These are phyloP conservation scores for Temnothorax rugatulus DNA, from an alignment of 2,888 invertebrate genomes.

Conservation along the genomic window DNA sequence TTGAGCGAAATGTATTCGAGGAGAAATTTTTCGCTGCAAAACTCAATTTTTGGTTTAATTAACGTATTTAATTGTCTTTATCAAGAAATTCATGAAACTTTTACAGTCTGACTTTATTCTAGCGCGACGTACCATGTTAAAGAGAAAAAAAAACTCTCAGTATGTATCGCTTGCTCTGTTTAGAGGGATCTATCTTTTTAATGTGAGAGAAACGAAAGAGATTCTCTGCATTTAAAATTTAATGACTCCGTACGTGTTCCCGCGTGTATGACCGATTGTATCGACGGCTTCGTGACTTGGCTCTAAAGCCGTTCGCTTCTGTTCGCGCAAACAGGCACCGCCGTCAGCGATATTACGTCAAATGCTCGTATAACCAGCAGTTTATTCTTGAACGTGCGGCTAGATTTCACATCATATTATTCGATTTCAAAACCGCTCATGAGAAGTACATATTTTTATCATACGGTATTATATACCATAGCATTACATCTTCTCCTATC, in stretches of 20 bases:
- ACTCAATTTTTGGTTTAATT: conserved; percentile 43
- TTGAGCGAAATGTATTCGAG: conserved; percentile 43
- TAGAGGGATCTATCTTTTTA: conserved; percentile 47
- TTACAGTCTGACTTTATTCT: conserved; percentile 5
- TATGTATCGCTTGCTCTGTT: conserved; percentile 18
- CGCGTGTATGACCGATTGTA: conserved; percentile 48
- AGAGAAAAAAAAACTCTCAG: conserved; percentile 27
- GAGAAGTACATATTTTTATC: conserved; percentile 6
- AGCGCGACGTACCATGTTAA: neutral
- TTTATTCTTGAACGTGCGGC: conserved; percentile 35
- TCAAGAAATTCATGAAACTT: conserved; percentile 11
- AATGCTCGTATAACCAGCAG: conserved; percentile 38
- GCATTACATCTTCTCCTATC: conserved; percentile 1
- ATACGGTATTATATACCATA: conserved; percentile 4
- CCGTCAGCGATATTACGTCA: conserved; percentile 57
- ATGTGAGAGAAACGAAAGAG: neutral
- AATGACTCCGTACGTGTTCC: conserved; percentile 40
- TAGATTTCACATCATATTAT: conserved; percentile 48
- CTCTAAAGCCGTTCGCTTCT: conserved; percentile 55
- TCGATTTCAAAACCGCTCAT: conserved; percentile 39
- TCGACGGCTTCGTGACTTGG: conserved; percentile 53
- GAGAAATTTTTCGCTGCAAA: conserved; percentile 50
- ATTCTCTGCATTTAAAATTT: conserved; percentile 50
- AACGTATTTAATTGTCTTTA: conserved; percentile 21
- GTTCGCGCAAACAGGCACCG: conserved; percentile 45